Conservation (phyloP, 2,113 vertebrate species). For the Tonatia bakeri region DNA sequence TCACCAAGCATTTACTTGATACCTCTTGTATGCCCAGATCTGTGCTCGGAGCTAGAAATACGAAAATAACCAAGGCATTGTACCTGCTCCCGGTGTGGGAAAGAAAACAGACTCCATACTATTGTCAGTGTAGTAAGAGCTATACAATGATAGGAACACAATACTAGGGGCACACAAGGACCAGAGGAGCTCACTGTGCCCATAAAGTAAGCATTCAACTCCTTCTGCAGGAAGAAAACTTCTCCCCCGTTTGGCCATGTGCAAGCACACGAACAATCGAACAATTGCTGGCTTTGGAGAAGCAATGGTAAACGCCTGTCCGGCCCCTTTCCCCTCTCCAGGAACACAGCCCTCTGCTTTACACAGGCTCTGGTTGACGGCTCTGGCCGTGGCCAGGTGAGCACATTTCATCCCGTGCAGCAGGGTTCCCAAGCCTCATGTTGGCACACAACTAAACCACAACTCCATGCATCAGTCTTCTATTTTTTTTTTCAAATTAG, state of each 20-base stretch:
- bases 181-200: neutral
- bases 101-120: neutral
- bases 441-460: neutral
- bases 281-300: neutral
- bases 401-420: neutral
- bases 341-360: neutral
- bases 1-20: neutral
- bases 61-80: neutral
- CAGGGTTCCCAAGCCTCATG: neutral
- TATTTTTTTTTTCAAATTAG: neutral
- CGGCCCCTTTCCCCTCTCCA: too few relatives aligned
- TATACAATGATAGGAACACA: neutral
- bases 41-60: neutral
- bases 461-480: neutral
- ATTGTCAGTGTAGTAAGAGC: neutral
- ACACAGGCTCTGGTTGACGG: neutral
- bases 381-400: too few relatives aligned
- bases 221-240: neutral
- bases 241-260: neutral
- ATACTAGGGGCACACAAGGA: neutral
- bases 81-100: neutral
- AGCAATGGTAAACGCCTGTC: too few relatives aligned
- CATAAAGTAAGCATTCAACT: neutral
- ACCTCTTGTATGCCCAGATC: neutral
- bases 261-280: neutral